Evolutionary conservation across 2,797 vertebrate genomes (phyloP), one percentile per base, ranked within the genome.

Genomic region (Leptoclinus maculatus): DNA sequence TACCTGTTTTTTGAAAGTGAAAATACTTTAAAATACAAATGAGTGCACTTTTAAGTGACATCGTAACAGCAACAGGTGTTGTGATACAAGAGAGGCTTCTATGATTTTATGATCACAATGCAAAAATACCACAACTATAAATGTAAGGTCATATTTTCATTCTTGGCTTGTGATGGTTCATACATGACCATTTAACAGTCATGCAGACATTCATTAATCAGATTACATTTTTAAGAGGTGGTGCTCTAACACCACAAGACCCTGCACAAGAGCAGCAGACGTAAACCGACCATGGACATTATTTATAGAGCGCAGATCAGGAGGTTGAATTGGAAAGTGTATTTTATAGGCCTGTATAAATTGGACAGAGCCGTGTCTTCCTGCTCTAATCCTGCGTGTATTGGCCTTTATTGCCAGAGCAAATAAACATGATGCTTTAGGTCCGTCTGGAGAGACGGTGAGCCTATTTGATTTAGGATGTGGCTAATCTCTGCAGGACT

Each of bases 381-480:
- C 79, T 84, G 58, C 67, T 76, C 21, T 90, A 80, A 93, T 91
- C 91, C 89, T 74, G 23, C 58, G 47, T 76, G 41, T 67, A 34
- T 72, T 73, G 72, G 68, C n/a, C 54, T 85, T 79, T 27, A 74
- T 83, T 80, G 83, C 79, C 82, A 66, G 8, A 66, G 74, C 74
- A 82, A 69, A 83, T 89, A 74, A 88, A 89, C 83, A 64, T 23
- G 21, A 71, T 77, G 78, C 69, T 85, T 75, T 41, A 64, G 29
- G 38, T 71, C 81, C 47, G 69, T 58, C 74, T 80, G 54, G 58
- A 84, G 80, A 85, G 66, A 63, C 56, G 10, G 19, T 82, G 83
- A 90, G 84, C 77, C 84, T 21, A 14, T 86, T 85, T 91, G 92
- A 93, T 92, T 93, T 90, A 92, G 70, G 76, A 71, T 23, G 25